Evolutionary conservation across 2,888 invertebrate genomes (phyloP), one percentile per base, ranked within the genome.

Genomic region (Eristalis arbustorum): DNA sequence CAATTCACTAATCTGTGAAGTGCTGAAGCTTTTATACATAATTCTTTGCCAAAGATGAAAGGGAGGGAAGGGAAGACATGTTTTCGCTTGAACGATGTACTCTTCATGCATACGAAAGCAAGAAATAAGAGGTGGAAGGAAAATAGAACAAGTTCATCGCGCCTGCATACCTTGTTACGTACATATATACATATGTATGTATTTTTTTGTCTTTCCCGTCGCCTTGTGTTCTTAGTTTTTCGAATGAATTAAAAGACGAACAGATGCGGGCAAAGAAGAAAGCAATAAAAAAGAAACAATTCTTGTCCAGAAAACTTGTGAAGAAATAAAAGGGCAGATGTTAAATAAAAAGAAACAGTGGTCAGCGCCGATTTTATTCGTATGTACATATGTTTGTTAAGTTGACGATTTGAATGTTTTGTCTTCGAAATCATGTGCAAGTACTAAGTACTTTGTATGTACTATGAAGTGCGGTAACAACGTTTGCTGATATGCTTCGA

Each of bases 91-190:
- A 3, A 23, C 37, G 22, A 22, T 34, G 40, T 76, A 61, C 34
- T 68, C n/a, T 78, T 62, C 40, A 67, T 73, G 79, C 72, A 78
- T 66, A 78, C 72, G 72, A 78, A 78, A 72, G 59, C 67, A 68
- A 73, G 79, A 73, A 72, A 67, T 56, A 62, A 64, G 67, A 67
- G 34, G 62, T 62, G 14, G 66, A 73, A 79, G 56, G 66, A 73
- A 79, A 79, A 67, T 79, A 67, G 79, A 73, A 79, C 79, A 79
- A 79, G 79, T 79, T 79, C 79, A 79, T 79, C 73, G 79, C 73
- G 79, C 79, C 79, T 79, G 72, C 79, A 79, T 79, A 79, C 62
- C 37, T 61, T 63, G 31, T 62, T 14, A 37, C 49, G 6, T 59
- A 13, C 49, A 49, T 49, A 49, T 18, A 6, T 42, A 37, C 62